phyloP scores from a whole-genome alignment of 2,797 vertebrate genomes.

The Carduelis carduelis region DNA sequence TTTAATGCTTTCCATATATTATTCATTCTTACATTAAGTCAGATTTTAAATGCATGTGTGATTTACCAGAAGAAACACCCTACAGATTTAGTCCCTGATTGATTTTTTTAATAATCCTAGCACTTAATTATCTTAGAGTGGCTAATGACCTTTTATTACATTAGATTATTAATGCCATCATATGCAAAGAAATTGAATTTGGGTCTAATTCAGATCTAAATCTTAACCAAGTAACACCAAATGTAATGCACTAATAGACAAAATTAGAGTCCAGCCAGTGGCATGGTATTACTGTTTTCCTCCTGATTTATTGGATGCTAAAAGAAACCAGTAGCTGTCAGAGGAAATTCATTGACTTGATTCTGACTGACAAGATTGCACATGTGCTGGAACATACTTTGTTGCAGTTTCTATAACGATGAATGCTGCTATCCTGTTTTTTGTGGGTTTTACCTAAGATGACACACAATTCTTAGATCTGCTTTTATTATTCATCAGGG shows the following conservation, averaged over 20 bases:
- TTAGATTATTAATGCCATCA: slow-evolving; percentile 15
- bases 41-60: not conserved
- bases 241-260: not conserved
- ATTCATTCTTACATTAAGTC: not conserved
- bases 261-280: not conserved
- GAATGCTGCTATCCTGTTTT: not conserved
- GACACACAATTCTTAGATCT: not conserved
- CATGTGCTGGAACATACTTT: not conserved
- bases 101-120: slow-evolving; percentile 50
- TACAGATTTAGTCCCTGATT: not conserved
- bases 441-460: not conserved
- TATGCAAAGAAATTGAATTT: slow-evolving; percentile 2
- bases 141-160: slow-evolving; percentile 48
- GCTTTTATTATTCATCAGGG: not conserved
- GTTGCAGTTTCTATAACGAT: not conserved
- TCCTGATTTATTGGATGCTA: slow-evolving; percentile 14
- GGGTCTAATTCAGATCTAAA: not conserved
- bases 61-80: not conserved
- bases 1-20: not conserved
- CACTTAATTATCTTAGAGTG: slow-evolving; percentile 23
- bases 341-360: not conserved
- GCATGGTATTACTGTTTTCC: not conserved
- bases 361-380: not conserved
- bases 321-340: not conserved
- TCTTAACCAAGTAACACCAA: not conserved